A percentile compares a stretch with the other conserved stretches of the same genome.
Evolutionary conservation across 2,797 vertebrate genomes (phyloP).

Genomic region (Sebastes oblongus): DNA sequence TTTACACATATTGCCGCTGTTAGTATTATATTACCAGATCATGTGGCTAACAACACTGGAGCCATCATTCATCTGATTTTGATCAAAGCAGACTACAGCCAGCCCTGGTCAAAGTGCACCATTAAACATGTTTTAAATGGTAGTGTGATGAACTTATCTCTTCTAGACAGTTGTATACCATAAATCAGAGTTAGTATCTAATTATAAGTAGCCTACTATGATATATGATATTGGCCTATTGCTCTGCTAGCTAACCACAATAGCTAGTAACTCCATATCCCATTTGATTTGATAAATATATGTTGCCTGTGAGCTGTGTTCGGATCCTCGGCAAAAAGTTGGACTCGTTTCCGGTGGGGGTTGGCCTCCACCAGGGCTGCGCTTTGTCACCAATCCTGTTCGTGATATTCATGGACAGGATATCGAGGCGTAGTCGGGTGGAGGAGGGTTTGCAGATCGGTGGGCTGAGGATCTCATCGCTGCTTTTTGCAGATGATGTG

Average conservation of each 20-base stretch:
- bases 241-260: neutral
- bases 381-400: no score
- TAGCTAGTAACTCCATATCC: neutral
- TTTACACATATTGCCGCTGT: neutral
- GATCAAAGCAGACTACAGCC: constrained; percentile 12
- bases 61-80: neutral
- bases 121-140: neutral
- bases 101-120: constrained; percentile 16
- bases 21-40: neutral
- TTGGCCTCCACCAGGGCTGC: no score
- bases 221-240: neutral
- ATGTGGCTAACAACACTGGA: constrained; percentile 7
- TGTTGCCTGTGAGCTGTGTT: neutral
- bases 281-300: no score
- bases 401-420: no score
- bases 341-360: no score
- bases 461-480: no score
- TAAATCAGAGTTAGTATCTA: neutral
- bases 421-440: no score
- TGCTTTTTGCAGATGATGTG: no score
- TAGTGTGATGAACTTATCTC: neutral
- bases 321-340: no score
- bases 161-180: neutral
- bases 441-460: no score
- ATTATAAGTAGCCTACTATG: neutral